phyloP scores from a whole-genome alignment of 2,113 vertebrate species.

The Phasianus colchicus region DNA sequence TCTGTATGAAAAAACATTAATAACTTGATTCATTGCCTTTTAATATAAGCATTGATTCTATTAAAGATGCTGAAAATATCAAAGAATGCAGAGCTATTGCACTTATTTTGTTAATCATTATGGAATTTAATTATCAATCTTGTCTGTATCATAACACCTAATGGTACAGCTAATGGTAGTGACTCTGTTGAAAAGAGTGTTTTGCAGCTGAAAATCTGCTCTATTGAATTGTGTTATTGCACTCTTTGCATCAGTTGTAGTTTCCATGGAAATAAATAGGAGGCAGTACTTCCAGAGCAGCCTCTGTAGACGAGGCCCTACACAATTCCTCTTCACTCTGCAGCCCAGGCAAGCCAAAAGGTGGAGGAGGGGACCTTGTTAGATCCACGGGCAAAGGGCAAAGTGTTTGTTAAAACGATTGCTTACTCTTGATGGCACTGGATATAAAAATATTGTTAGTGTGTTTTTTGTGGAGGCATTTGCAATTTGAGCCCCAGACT shows the following conservation, averaged over 20 bases:
- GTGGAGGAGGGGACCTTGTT: neutral
- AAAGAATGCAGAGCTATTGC: neutral
- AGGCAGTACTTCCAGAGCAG: too few species aligned
- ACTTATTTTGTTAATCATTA: neutral
- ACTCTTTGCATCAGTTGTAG: too few species aligned
- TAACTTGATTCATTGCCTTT: neutral
- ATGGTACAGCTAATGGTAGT: too few species aligned
- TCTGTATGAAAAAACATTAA: neutral
- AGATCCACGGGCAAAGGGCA: neutral
- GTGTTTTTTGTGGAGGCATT: neutral
- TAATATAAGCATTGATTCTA: neutral
- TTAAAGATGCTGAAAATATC: neutral
- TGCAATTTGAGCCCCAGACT: neutral
- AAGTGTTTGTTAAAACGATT: neutral
- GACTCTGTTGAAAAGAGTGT: too few species aligned
- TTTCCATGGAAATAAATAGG: too few species aligned
- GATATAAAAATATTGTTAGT: neutral
- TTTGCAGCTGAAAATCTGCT: too few species aligned
- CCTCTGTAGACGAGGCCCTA: too few species aligned
- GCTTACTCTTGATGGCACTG: neutral
- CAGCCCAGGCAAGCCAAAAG: too few species aligned
- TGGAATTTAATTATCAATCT: slow-evolving; percentile 1
- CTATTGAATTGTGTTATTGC: too few species aligned
- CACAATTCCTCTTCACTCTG: too few species aligned
- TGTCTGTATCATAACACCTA: neutral